A percentile compares a stretch with the other conserved stretches of the same genome.
Evolutionary conservation across 1,140 invertebrate species (phyloP).

Genomic region (Lepidurus apus): DNA sequence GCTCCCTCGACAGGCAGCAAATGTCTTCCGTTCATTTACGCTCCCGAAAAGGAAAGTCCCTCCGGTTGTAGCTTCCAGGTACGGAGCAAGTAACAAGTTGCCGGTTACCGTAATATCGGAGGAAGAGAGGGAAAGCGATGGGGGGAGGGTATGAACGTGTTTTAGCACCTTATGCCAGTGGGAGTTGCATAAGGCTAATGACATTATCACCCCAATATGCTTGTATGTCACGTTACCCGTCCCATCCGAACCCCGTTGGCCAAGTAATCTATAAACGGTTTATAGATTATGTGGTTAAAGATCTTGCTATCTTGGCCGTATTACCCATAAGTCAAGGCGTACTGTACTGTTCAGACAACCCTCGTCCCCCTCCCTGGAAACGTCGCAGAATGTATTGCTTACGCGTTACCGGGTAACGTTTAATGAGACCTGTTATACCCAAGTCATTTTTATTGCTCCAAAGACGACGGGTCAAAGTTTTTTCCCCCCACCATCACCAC

Average conservation of each 20-base stretch:
- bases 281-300: slow-evolving; percentile 5
- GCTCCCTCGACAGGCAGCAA: not conserved
- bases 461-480: not conserved
- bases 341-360: not conserved
- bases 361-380: not conserved
- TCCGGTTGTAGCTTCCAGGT: not conserved
- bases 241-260: not conserved
- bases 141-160: not conserved
- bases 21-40: not conserved
- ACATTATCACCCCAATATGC: slow-evolving; percentile 15
- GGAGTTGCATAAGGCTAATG: slow-evolving; percentile 8
- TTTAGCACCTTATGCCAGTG: not conserved
- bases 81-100: slow-evolving; percentile 9
- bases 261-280: slow-evolving; percentile 19
- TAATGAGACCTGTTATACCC: slow-evolving; percentile 3
- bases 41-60: not conserved
- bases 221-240: slow-evolving; percentile 15
- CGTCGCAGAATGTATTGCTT: slow-evolving; percentile 6
- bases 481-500: not conserved
- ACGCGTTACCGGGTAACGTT: slow-evolving; percentile 5
- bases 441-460: not conserved
- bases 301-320: not conserved
- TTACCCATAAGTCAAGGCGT: not conserved
- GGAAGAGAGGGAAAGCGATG: not conserved
- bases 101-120: slow-evolving; percentile 4